Base-by-base conservation (phyloP, 2,797 vertebrate species). In the Paedocypris micromegethes region DNA sequence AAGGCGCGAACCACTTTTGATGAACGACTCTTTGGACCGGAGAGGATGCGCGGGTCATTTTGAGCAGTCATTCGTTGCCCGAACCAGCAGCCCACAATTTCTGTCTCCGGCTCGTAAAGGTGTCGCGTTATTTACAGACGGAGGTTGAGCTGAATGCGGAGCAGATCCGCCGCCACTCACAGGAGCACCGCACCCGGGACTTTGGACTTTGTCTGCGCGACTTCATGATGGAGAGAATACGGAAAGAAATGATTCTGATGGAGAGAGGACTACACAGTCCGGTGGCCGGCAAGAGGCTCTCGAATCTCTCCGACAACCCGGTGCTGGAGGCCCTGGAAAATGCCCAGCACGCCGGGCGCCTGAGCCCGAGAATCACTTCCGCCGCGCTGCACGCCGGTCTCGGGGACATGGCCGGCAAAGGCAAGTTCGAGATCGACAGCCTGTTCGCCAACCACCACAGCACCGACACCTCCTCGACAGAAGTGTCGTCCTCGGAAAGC, bases 201-300 rank as follows among this genome's bases (percentile, higher is more conserved):
- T 89, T 91, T 88, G 87, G 85, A 86, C 87, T 81, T 75, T 87
- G 87, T 84, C 87, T 79, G 88, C 86, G 86, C 88, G 88, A 89
- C 90, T 92, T 91, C 89, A 95, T 97, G 93, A 98, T 98, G 97
- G 97, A 99, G 93, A 97, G 97, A 69, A 80, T 93, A 91, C 91
- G 92, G 92, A 98, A 98, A 90, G 96, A 98, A 91, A 98, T 98
- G 95, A 94, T 98, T 89, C 91, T 98, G 89, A 98, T 98, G 95
- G 96, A 98, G 87, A 91, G 96, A 86, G 95, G 96, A 80, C 90
- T 98, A 83, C 96, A 98, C 86, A 96, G 95, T 87, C 96, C 96
- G 73, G 90, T 94, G 75, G 86, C 93, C 69, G 92, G 91, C 85
- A 99, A 99, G 87, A 92, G 96, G 83, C 92, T 94, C 78, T 85